Evolutionary conservation across 2,888 invertebrate genomes (phyloP).

Genomic region (Orchesella flavescens): DNA sequence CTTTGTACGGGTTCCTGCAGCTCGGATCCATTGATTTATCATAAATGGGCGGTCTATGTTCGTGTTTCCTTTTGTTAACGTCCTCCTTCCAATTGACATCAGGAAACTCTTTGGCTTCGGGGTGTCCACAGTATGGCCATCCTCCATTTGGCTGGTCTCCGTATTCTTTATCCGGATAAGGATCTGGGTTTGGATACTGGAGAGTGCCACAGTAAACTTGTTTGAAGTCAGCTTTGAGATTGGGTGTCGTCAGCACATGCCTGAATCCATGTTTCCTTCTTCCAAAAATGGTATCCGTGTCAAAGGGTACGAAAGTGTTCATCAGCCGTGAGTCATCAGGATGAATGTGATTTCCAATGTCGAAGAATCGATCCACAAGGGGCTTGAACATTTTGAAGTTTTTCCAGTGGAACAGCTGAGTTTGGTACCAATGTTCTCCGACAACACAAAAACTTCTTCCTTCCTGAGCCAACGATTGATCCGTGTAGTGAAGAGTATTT

Average conservation of each 20-base stretch:
- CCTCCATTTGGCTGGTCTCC: no score
- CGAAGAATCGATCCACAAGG: neutral
- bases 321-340: neutral
- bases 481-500: neutral
- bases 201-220: neutral
- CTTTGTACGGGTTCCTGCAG: slow-evolving; percentile 46
- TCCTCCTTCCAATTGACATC: no score
- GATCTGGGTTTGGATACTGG: no score
- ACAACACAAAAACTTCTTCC: neutral
- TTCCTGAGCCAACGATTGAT: neutral
- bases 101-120: no score
- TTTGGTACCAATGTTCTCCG: neutral
- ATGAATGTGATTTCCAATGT: slow-evolving; percentile 16
- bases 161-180: no score
- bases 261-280: neutral
- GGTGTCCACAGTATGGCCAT: no score
- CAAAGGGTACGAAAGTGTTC: slow-evolving; percentile 71
- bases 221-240: neutral
- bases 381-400: neutral
- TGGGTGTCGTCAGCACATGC: neutral
- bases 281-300: neutral
- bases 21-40: neutral
- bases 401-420: neutral
- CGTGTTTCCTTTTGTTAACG: no score
- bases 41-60: slow-evolving; percentile 18